Conservation (phyloP, 2,888 invertebrate species). For the Limnephilus marmoratus region DNA sequence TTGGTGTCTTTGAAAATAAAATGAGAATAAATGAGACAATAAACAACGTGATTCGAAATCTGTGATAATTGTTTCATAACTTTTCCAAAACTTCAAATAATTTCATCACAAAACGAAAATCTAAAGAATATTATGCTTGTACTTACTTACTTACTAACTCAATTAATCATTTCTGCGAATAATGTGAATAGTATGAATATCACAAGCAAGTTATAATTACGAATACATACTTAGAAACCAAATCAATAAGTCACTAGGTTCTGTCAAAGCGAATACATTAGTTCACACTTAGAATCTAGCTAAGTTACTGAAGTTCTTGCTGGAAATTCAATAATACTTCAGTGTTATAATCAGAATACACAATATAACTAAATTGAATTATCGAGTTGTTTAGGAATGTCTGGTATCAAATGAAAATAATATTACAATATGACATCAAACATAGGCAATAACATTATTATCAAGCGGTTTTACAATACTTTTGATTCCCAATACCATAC, state of each 20-base stretch:
- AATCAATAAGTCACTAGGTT: slow-evolving; percentile 2
- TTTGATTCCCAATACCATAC: slow-evolving; percentile 50
- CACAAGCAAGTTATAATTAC: not conserved
- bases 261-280: not conserved
- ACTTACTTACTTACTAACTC: not conserved
- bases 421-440: slow-evolving; percentile 48
- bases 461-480: slow-evolving; percentile 31
- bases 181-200: not conserved
- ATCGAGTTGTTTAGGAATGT: slow-evolving; percentile 23
- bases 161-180: not conserved
- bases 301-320: not conserved
- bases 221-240: not conserved
- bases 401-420: slow-evolving; percentile 46
- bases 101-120: not conserved
- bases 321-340: not conserved
- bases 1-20: not conserved
- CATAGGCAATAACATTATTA: slow-evolving; percentile 21
- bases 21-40: not conserved
- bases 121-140: not conserved
- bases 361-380: not conserved
- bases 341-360: not conserved
- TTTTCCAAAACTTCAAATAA: not conserved
- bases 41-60: not conserved
- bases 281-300: not conserved
- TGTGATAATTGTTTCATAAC: not conserved